Evolutionary conservation across 2,888 invertebrate genomes (phyloP).

Genomic region (Aromia moschata): DNA sequence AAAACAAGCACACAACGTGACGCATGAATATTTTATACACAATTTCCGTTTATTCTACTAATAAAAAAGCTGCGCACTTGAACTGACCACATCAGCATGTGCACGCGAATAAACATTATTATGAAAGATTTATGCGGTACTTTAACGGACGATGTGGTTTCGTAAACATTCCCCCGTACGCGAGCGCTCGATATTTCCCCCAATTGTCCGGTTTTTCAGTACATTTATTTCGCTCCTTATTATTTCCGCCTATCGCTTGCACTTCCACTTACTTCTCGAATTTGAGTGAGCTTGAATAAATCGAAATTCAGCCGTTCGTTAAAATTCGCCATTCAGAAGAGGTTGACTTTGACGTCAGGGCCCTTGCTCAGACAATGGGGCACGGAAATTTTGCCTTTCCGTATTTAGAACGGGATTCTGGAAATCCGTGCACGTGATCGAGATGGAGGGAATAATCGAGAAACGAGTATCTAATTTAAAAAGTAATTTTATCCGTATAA

Average conservation of each 20-base stretch:
- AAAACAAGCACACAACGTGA: background rate
- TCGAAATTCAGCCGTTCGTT: slow-evolving; percentile 28
- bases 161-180: slow-evolving; percentile 30
- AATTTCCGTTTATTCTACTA: slow-evolving; percentile 17
- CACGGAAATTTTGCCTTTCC: slow-evolving; percentile 1
- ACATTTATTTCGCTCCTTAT: slow-evolving; percentile 32
- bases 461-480: too few relatives aligned
- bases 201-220: slow-evolving; percentile 36
- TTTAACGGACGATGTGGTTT: slow-evolving; percentile 32
- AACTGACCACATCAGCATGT: slow-evolving; percentile 10
- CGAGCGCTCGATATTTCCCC: slow-evolving; percentile 27
- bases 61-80: slow-evolving; percentile 14
- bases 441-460: too few relatives aligned
- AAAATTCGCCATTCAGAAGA: slow-evolving; percentile 23
- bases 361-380: slow-evolving; percentile 7
- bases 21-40: slow-evolving; percentile 16
- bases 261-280: slow-evolving; percentile 26
- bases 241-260: slow-evolving; percentile 31
- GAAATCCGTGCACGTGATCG: background rate
- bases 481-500: too few relatives aligned
- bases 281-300: slow-evolving; percentile 35
- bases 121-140: slow-evolving; percentile 27
- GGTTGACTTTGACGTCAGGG: slow-evolving; percentile 21
- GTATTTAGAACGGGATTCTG: slow-evolving; percentile 2
- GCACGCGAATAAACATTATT: slow-evolving; percentile 11